Percentiles rank a stretch among this genome's conserved stretches.
Conservation (phyloP, 2,113 vertebrate species). For the Epinephelus lanceolatus region DNA sequence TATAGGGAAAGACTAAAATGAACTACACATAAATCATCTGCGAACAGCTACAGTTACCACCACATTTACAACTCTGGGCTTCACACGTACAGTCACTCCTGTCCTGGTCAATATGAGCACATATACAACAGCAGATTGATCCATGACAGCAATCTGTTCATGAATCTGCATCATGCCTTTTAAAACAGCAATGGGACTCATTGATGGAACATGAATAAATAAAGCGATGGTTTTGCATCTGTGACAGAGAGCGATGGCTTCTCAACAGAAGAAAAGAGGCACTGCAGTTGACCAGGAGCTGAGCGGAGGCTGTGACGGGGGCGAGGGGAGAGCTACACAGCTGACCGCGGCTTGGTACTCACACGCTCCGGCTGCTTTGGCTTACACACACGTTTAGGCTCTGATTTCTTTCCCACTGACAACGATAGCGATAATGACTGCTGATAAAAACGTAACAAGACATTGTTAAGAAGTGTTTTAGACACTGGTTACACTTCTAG, state of each 20-base stretch:
- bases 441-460: slow-evolving; percentile 83
- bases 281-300: slow-evolving; percentile 77
- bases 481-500: slow-evolving; percentile 6
- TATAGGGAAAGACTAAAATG: slow-evolving; percentile 19
- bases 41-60: slow-evolving; percentile 44
- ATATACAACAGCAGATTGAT: slow-evolving; percentile 45
- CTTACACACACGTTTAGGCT: slow-evolving; percentile 83
- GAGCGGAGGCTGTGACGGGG: slow-evolving; percentile 68
- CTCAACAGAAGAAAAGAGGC: slow-evolving; percentile 53
- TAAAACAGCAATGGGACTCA: slow-evolving; percentile 43
- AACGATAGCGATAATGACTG: slow-evolving; percentile 85
- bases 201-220: slow-evolving; percentile 57
- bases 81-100: slow-evolving; percentile 61
- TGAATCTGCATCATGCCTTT: slow-evolving; percentile 70
- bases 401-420: slow-evolving; percentile 85
- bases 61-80: slow-evolving; percentile 47
- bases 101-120: slow-evolving; percentile 75
- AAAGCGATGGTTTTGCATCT: slow-evolving; percentile 72
- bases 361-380: slow-evolving; percentile 85
- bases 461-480: slow-evolving; percentile 67
- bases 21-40: slow-evolving; percentile 45
- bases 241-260: slow-evolving; percentile 59
- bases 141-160: slow-evolving; percentile 55
- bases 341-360: slow-evolving; percentile 82
- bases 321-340: slow-evolving; percentile 67